These are phyloP conservation scores for Parascotia fuliginaria DNA, from an alignment of 2,888 invertebrate genomes.

Conservation along the genomic window DNA sequence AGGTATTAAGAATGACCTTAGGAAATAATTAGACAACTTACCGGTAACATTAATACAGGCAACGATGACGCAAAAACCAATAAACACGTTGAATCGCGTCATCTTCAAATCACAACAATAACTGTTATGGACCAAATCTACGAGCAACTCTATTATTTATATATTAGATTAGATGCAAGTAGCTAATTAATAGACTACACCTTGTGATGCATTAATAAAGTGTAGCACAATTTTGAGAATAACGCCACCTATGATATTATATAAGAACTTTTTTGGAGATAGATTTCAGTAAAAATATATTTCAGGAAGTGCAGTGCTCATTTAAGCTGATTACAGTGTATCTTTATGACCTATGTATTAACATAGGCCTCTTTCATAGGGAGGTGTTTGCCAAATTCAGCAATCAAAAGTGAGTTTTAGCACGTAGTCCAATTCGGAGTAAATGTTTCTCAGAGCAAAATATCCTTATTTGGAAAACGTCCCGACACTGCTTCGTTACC, in stretches of 20 bases:
- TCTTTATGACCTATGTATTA: too few species aligned
- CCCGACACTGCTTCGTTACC: too few species aligned
- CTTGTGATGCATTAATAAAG: too few species aligned
- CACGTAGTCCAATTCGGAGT: too few species aligned
- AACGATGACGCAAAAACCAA: slow-evolving; percentile 23
- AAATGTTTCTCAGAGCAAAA: too few species aligned
- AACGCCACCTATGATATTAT: not conserved
- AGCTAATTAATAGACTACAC: too few species aligned
- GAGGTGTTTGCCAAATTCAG: too few species aligned
- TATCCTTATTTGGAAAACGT: too few species aligned
- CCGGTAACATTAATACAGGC: slow-evolving; percentile 21
- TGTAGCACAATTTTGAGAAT: not conserved
- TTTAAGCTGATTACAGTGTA: too few species aligned
- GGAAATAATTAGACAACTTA: slow-evolving; percentile 5
- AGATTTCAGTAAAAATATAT: not conserved
- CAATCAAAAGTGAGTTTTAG: too few species aligned
- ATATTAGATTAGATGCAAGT: not conserved
- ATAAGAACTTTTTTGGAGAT: not conserved
- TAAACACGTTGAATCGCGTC: slow-evolving; percentile 28
- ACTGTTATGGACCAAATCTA: slow-evolving; percentile 10
- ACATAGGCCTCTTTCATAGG: too few species aligned
- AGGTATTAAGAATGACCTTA: not conserved
- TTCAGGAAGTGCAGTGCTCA: too few species aligned
- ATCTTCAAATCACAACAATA: slow-evolving; percentile 22
- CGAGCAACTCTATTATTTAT: not conserved